phyloP scores from a whole-genome alignment of 1,140 invertebrate genomes.

The Drosophila pachea region DNA sequence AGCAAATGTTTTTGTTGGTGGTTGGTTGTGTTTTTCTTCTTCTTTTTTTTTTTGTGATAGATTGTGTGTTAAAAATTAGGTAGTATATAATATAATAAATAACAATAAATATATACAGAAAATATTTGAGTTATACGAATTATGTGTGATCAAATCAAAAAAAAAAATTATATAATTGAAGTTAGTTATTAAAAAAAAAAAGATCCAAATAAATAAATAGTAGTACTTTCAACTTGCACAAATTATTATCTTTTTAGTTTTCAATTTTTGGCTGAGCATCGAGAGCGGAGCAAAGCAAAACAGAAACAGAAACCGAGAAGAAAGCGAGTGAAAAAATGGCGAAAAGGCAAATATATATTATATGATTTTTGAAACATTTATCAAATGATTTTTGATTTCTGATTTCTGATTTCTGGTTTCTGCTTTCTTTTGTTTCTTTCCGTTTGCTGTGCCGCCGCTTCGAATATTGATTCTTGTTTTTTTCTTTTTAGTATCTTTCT shows the following conservation, averaged over 20 bases:
- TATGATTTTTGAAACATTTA: constrained; percentile 2
- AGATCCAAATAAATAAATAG: constrained; percentile 51
- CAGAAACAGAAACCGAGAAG: constrained; percentile 23
- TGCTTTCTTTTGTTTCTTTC: constrained; percentile 31
- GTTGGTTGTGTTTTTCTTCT: constrained; percentile 19
- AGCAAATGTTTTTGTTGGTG: constrained; percentile 27
- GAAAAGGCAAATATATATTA: constrained; percentile 17
- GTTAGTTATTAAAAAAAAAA: constrained; percentile 58
- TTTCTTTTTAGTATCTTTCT: constrained; percentile 59
- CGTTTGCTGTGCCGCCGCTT: constrained; percentile 29
- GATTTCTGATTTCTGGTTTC: constrained; percentile 10
- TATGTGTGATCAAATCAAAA: constrained; percentile 56
- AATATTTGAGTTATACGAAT: constrained; percentile 62
- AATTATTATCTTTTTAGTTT: constrained; percentile 53
- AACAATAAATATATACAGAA: constrained; percentile 64
- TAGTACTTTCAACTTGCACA: constrained; percentile 77
- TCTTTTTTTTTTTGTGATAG: constrained; percentile 24
- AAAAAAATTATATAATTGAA: constrained; percentile 29
- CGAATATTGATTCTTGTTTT: constrained; percentile 14
- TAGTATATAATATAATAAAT: constrained; percentile 40
- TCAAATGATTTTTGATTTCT: no score
- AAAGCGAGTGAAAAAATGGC: neutral
- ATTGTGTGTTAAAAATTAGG: constrained; percentile 62
- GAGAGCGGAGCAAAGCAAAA: constrained; percentile 33
- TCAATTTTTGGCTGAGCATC: constrained; percentile 30